phyloP scores from a whole-genome alignment of 2,888 invertebrate genomes.

The Zelleria hepariella region DNA sequence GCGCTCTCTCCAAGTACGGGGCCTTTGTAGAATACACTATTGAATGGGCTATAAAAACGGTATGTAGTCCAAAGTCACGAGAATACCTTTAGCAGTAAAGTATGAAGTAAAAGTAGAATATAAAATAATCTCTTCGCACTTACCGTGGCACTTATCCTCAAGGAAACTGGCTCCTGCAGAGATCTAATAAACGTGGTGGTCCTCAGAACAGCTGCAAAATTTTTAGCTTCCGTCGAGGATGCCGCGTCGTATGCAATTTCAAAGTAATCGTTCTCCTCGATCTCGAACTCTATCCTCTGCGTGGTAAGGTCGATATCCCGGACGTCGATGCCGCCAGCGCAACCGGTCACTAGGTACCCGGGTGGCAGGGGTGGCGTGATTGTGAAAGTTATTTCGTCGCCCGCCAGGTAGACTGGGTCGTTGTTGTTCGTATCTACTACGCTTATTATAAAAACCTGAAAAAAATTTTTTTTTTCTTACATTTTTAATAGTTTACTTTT shows the following conservation, averaged over 20 bases:
- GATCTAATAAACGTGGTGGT: constrained; percentile 45
- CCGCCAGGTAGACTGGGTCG: constrained; percentile 44
- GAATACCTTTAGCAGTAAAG: no score
- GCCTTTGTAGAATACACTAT: no score
- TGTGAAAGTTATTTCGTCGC: constrained; percentile 35
- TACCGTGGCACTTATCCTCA: constrained; percentile 55
- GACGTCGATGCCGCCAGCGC: constrained; percentile 49
- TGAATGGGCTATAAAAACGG: no score
- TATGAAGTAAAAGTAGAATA: neutral
- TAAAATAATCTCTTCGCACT: constrained; percentile 10
- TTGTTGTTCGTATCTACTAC: constrained; percentile 66
- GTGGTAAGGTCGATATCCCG: constrained; percentile 70
- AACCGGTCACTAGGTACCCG: constrained; percentile 47
- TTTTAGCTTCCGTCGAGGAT: constrained; percentile 31
- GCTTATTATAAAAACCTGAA: constrained; percentile 46
- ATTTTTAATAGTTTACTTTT: neutral
- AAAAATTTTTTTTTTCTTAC: neutral
- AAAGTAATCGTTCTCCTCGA: constrained; percentile 47
- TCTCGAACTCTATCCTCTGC: constrained; percentile 38
- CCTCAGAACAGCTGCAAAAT: constrained; percentile 41
- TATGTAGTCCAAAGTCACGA: no score
- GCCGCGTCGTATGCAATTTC: constrained; percentile 38
- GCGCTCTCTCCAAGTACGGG: no score
- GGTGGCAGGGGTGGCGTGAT: constrained; percentile 64
- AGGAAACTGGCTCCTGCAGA: constrained; percentile 36